Percentiles rank a stretch among this genome's conserved stretches.
phyloP scores from a whole-genome alignment of 2,113 vertebrate genomes.

The Elachura formosa region DNA sequence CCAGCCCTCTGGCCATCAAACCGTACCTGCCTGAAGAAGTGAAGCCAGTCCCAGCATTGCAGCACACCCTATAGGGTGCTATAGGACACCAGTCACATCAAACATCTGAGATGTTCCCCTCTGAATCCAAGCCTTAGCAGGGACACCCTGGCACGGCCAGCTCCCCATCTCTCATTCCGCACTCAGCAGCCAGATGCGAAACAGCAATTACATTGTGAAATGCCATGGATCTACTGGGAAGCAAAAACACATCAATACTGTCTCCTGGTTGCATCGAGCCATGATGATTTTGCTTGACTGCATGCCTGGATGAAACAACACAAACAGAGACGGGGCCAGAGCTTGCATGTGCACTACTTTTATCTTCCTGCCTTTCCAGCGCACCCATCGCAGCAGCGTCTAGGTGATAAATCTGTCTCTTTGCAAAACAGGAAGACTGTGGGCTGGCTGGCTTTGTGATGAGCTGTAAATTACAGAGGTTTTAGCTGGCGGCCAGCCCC shows the following conservation, averaged over 20 bases:
- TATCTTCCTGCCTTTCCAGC: background rate
- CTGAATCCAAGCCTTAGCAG: background rate
- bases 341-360: background rate
- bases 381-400: background rate
- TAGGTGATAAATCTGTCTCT: background rate
- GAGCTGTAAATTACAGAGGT: conserved; percentile 27
- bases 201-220: conserved; percentile 13
- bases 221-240: background rate
- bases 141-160: background rate
- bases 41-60: background rate
- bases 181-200: fast-evolving
- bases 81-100: background rate
- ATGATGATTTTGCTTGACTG: background rate
- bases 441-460: conserved; percentile 15
- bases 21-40: fast-evolving
- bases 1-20: background rate
- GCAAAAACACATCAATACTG: background rate
- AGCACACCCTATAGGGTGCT: background rate
- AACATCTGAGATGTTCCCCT: fast-evolving
- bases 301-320: background rate
- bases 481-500: background rate
- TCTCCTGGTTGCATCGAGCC: conserved; percentile 2
- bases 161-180: background rate
- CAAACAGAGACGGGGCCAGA: background rate
- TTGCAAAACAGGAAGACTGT: conserved; percentile 29